Percentiles rank a stretch among this genome's conserved stretches.
Conservation (phyloP, 2,113 vertebrate species). For the Damaliscus lunatus region DNA sequence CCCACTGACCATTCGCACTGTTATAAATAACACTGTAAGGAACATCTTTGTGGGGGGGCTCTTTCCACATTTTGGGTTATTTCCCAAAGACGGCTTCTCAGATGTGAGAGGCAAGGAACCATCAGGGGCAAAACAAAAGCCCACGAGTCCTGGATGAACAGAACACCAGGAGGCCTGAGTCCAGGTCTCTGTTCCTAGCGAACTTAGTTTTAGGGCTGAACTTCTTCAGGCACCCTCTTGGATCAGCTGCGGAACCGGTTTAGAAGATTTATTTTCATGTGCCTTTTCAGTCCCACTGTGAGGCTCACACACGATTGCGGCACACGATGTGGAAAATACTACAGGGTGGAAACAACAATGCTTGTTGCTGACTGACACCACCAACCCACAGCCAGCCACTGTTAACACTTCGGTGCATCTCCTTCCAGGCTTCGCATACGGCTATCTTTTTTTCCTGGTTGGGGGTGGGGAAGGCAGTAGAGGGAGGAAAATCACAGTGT, state of each 20-base stretch:
- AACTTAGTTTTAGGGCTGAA: not conserved
- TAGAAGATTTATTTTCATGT: not conserved
- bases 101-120: not conserved
- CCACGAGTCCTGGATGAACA: not conserved
- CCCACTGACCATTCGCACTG: accelerated
- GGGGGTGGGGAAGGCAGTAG: accelerated
- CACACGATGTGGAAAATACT: not conserved
- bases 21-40: accelerated
- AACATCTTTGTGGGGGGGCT: accelerated
- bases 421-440: not conserved
- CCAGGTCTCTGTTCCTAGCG: no score
- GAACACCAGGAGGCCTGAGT: not conserved
- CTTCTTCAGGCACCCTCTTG: not conserved
- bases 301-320: not conserved
- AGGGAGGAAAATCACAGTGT: not conserved
- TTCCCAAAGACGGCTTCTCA: not conserved
- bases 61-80: accelerated
- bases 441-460: not conserved
- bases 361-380: not conserved
- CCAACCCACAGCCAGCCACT: accelerated
- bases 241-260: not conserved
- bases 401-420: accelerated
- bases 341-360: not conserved
- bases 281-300: not conserved
- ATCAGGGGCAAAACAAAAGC: not conserved